Conservation (phyloP, 2,888 invertebrate genomes). For the Dione vanillae region DNA sequence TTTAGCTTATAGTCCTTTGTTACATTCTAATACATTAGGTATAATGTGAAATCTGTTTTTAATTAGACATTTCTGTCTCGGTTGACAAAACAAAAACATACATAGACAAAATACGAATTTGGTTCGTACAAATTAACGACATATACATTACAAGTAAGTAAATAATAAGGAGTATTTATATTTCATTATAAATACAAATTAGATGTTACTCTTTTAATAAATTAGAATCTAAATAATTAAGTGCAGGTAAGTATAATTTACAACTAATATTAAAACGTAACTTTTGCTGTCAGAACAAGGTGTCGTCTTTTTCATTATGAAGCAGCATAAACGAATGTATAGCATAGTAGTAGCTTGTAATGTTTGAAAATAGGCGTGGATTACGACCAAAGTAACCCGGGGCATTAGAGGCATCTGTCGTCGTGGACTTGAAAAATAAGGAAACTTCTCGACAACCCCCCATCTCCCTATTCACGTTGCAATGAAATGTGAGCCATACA, state of each 20-base stretch:
- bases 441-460: constrained; percentile 51
- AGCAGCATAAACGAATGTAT: constrained; percentile 25
- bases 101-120: too few species aligned
- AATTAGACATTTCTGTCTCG: too few species aligned
- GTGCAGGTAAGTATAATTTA: not conserved
- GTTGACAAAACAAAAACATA: too few species aligned
- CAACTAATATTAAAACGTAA: constrained; percentile 16
- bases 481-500: constrained; percentile 60
- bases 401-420: constrained; percentile 62
- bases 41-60: too few species aligned
- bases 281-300: constrained; percentile 17
- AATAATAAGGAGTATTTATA: too few species aligned
- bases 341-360: constrained; percentile 28
- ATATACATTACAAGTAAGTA: too few species aligned
- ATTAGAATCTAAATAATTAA: not conserved
- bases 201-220: too few species aligned
- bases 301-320: constrained; percentile 38
- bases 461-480: constrained; percentile 56
- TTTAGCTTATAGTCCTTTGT: too few species aligned
- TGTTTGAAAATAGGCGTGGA: constrained; percentile 41
- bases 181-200: too few species aligned
- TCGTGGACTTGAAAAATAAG: constrained; percentile 59
- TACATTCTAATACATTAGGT: too few species aligned
- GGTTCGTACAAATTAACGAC: too few species aligned
- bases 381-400: constrained; percentile 59